phyloP scores from a whole-genome alignment of 2,888 invertebrate genomes.

The Melipona beecheii region DNA sequence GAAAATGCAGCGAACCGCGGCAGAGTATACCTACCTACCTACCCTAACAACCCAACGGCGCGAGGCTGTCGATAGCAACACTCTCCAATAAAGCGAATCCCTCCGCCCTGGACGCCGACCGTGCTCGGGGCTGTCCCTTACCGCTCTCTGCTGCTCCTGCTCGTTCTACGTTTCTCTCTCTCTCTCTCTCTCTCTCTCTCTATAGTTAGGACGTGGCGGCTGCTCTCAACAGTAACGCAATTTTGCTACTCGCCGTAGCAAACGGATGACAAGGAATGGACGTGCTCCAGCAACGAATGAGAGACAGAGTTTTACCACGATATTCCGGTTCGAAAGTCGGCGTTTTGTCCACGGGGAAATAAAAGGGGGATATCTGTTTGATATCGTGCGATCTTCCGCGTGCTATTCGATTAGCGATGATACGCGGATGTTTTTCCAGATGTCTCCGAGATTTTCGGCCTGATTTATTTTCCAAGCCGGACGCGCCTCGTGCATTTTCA shows the following conservation, averaged over 20 bases:
- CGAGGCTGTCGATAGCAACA: conserved; percentile 81
- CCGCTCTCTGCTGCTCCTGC: conserved; percentile 44
- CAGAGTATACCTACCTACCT: conserved; percentile 73
- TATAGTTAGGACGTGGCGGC: conserved; percentile 44
- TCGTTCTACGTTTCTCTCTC: conserved; percentile 25
- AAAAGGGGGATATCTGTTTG: conserved; percentile 36
- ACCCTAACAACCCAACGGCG: conserved; percentile 74
- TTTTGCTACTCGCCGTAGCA: conserved; percentile 70
- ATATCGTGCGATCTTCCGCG: conserved; percentile 44
- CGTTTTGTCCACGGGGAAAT: conserved; percentile 42
- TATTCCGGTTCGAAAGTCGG: conserved; percentile 39
- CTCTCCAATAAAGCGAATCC: conserved; percentile 81
- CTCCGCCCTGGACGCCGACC: conserved; percentile 64
- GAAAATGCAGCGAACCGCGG: conserved; percentile 81
- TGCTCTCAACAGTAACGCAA: conserved; percentile 75
- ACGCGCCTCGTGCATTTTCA: background rate
- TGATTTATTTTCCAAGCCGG: background rate
- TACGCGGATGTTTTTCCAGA: conserved; percentile 17
- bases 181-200: background rate
- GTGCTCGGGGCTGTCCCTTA: conserved; percentile 54
- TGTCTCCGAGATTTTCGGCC: conserved; percentile 17
- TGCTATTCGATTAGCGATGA: conserved; percentile 45
- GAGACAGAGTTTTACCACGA: conserved; percentile 39
- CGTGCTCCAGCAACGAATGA: conserved; percentile 45
- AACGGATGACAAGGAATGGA: conserved; percentile 59